phyloP scores from a whole-genome alignment of 2,797 vertebrate species.

The Squalus acanthias region DNA sequence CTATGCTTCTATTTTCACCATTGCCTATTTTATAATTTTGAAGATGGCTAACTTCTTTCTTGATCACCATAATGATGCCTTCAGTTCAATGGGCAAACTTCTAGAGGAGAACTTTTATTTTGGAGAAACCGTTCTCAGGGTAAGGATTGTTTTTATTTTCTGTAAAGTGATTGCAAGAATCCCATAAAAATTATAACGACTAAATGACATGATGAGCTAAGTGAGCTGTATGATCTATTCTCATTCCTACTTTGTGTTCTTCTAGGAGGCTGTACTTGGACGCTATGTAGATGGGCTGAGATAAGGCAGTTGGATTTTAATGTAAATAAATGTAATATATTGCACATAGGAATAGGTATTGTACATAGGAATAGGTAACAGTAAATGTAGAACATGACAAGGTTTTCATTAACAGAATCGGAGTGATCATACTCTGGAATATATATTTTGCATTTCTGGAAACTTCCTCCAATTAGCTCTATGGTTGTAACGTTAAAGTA shows the following conservation, averaged over 20 bases:
- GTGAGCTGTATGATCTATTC: neutral
- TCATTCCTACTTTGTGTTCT: neutral
- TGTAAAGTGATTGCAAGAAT: neutral
- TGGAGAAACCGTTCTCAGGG: slow-evolving; percentile 45
- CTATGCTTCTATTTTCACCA: neutral
- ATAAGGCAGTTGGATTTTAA: neutral
- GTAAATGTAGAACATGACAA: neutral
- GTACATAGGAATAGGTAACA: neutral
- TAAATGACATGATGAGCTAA: neutral
- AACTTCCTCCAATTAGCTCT: neutral
- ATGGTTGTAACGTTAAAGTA: neutral
- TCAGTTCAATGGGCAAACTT: slow-evolving; percentile 56
- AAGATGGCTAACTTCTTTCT: slow-evolving; percentile 58
- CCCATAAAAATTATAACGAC: neutral
- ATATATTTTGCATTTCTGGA: no score
- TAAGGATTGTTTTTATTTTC: slow-evolving; percentile 43
- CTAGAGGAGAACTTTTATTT: slow-evolving; percentile 59
- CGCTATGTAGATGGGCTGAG: neutral
- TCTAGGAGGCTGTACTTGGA: neutral
- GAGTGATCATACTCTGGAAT: neutral
- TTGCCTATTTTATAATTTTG: neutral
- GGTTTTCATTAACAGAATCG: no score
- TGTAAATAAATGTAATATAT: neutral
- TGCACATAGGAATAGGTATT: neutral
- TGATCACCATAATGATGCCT: slow-evolving; percentile 59